A percentile compares a stretch with the other conserved stretches of the same genome.
Conservation (phyloP, 2,888 invertebrate species). For the Diarsia mendica region DNA sequence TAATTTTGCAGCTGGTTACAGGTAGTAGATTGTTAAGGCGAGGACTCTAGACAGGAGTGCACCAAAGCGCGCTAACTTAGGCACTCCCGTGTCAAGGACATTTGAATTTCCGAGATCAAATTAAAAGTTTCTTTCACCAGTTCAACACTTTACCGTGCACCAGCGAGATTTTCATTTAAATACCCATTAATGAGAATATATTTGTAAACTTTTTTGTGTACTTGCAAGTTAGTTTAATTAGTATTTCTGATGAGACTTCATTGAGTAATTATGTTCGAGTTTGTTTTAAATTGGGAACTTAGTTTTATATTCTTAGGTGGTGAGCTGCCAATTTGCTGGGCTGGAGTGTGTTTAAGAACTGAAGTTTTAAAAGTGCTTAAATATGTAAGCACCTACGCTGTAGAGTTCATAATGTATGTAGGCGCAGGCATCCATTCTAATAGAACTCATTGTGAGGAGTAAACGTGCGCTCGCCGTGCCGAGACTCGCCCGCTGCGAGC, state of each 20-base stretch:
- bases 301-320: constrained; percentile 26
- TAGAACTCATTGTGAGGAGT: constrained; percentile 52
- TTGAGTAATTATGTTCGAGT: constrained; percentile 31
- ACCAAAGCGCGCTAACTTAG: constrained; percentile 69
- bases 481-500: constrained; percentile 71
- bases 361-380: constrained; percentile 36
- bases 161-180: constrained; percentile 63
- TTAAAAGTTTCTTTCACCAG: constrained; percentile 71
- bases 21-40: constrained; percentile 36
- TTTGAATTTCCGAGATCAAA: constrained; percentile 72
- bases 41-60: constrained; percentile 66
- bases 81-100: constrained; percentile 68
- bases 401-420: constrained; percentile 43
- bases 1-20: constrained; percentile 34
- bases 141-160: constrained; percentile 49
- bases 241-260: constrained; percentile 30
- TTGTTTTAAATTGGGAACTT: constrained; percentile 41
- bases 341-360: constrained; percentile 17
- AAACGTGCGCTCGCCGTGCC: constrained; percentile 71
- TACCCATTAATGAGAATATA: constrained; percentile 62
- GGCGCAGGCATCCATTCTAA: constrained; percentile 50
- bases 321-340: constrained; percentile 25
- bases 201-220: constrained; percentile 53
- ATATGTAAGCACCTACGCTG: constrained; percentile 19
- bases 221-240: constrained; percentile 45